These are phyloP conservation scores for Oryzias sinensis DNA, from an alignment of 2,797 vertebrate species.

Conservation along the genomic window DNA sequence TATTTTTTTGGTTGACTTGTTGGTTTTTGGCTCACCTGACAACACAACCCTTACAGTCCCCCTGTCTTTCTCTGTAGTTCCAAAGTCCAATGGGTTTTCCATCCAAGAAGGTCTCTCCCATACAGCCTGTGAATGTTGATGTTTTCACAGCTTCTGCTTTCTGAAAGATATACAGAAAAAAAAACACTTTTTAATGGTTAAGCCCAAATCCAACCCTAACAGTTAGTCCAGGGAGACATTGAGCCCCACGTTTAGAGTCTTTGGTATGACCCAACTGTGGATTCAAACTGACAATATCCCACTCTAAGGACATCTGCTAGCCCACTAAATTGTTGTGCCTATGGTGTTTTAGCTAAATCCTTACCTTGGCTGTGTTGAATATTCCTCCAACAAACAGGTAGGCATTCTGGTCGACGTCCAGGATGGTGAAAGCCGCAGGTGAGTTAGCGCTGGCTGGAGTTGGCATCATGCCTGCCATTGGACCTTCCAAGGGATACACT, in stretches of 20 bases:
- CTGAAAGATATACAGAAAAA: slow-evolving; percentile 59
- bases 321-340: too few species aligned
- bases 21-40: slow-evolving; percentile 81
- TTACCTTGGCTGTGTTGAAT: slow-evolving; percentile 86
- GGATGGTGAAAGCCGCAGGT: slow-evolving; percentile 87
- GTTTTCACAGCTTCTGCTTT: slow-evolving; percentile 91
- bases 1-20: too few species aligned
- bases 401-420: slow-evolving; percentile 94
- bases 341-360: too few species aligned
- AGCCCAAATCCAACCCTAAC: too few species aligned
- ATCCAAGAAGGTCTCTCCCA: slow-evolving; percentile 95
- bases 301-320: too few species aligned
- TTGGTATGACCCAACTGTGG: too few species aligned
- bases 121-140: slow-evolving; percentile 91
- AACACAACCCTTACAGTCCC: slow-evolving; percentile 93
- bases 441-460: slow-evolving; percentile 80
- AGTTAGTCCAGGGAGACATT: too few species aligned
- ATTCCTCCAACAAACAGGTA: slow-evolving; percentile 95
- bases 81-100: slow-evolving; percentile 93
- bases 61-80: slow-evolving; percentile 93
- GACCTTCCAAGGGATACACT: slow-evolving; percentile 88
- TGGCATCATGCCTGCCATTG: slow-evolving; percentile 87
- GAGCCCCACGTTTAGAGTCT: too few species aligned
- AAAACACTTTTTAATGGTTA: too few species aligned
- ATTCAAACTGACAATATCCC: too few species aligned